Evolutionary conservation across 2,113 vertebrate species (phyloP).

Genomic region (Shinisaurus crocodilurus): DNA sequence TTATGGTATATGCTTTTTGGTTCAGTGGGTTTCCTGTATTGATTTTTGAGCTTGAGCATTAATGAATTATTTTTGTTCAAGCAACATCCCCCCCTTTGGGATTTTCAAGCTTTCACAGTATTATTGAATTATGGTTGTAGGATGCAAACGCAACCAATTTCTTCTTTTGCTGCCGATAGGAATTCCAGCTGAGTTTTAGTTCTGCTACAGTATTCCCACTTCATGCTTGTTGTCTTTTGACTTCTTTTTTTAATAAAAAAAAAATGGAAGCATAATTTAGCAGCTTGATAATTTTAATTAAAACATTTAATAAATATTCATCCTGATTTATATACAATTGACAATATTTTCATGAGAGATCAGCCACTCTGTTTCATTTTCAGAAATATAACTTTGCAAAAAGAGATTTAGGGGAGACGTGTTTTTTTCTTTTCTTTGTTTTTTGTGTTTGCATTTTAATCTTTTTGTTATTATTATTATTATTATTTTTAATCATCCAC

Average conservation of each 20-base stretch:
- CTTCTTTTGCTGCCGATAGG: conserved; percentile 43
- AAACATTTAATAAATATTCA: conserved; percentile 66
- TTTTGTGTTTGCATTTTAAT: background rate
- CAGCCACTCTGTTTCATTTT: conserved; percentile 8
- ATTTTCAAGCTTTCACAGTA: conserved; percentile 55
- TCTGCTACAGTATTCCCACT: conserved; percentile 49
- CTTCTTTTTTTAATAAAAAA: conserved; percentile 27
- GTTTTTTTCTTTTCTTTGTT: background rate
- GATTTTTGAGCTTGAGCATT: conserved; percentile 61
- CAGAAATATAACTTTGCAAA: background rate
- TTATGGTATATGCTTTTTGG: conserved; percentile 43
- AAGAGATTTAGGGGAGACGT: background rate
- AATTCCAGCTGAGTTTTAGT: conserved; percentile 62
- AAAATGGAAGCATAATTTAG: conserved; percentile 40
- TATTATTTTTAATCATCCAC: background rate
- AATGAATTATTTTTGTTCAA: conserved; percentile 65
- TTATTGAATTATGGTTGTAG: conserved; percentile 53
- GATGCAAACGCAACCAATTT: conserved; percentile 36
- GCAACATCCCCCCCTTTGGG: conserved; percentile 38
- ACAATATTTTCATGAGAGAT: conserved; percentile 32
- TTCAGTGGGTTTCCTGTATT: conserved; percentile 58
- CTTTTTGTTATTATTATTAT: background rate
- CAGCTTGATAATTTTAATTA: conserved; percentile 69
- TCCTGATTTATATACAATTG: conserved; percentile 54
- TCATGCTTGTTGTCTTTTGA: conserved; percentile 52